Conservation (phyloP, 2,113 vertebrate genomes). For the Petromus typicus region DNA sequence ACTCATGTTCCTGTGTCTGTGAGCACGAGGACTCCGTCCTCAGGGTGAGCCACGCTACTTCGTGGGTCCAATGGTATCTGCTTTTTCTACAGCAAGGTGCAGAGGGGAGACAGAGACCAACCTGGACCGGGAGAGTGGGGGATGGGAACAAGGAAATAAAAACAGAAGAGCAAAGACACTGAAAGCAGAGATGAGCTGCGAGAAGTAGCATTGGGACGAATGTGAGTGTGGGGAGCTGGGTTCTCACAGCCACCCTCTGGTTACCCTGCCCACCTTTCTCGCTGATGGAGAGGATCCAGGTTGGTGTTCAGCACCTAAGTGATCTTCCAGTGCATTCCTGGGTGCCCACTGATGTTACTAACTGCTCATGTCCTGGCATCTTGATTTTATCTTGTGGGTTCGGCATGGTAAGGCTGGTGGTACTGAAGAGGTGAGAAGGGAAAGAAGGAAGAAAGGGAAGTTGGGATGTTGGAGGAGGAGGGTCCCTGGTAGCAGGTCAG, state of each 20-base stretch:
- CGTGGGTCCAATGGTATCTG: neutral
- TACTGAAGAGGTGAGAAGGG: neutral
- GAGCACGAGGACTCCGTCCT: neutral
- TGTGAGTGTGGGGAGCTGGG: accelerated
- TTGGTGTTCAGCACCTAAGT: neutral
- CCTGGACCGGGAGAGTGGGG: accelerated
- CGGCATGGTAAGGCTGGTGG: neutral
- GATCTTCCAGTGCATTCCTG: neutral
- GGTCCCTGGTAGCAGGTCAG: neutral
- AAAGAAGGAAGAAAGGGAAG: too few species aligned
- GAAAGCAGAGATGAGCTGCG: neutral
- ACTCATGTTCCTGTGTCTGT: conserved; percentile 64
- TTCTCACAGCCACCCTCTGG: neutral
- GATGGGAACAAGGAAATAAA: neutral
- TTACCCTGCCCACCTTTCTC: neutral
- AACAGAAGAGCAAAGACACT: neutral
- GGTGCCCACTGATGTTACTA: neutral
- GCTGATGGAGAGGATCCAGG: neutral
- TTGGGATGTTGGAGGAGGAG: accelerated
- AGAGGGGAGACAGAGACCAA: neutral
- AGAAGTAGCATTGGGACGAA: neutral
- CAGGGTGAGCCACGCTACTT: neutral
- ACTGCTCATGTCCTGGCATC: neutral
- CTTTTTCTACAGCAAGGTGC: neutral
- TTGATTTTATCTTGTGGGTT: neutral